phyloP scores from a whole-genome alignment of 2,888 invertebrate genomes.

The Calephelis perditalis region DNA sequence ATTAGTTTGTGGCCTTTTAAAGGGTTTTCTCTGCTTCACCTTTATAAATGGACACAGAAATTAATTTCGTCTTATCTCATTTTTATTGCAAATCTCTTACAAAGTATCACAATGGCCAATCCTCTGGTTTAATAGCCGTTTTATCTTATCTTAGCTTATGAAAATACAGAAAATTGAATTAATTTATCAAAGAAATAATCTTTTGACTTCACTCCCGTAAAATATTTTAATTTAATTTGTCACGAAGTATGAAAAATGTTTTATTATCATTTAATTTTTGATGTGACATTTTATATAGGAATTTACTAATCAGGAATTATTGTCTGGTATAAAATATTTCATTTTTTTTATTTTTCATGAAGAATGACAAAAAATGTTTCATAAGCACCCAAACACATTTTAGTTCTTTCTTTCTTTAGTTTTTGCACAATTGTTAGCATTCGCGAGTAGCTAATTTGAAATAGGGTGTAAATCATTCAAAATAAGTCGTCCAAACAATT shows the following conservation, averaged over 20 bases:
- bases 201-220: background rate
- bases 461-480: too few species aligned
- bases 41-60: constrained; percentile 11
- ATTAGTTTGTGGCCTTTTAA: constrained; percentile 1
- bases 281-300: too few species aligned
- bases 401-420: too few species aligned
- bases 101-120: constrained; percentile 8
- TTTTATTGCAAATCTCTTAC: constrained; percentile 12
- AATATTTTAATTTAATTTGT: background rate
- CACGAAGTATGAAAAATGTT: background rate
- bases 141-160: constrained; percentile 5
- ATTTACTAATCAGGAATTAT: too few species aligned
- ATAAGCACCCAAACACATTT: too few species aligned
- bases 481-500: too few species aligned
- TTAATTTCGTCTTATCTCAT: constrained; percentile 12
- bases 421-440: too few species aligned
- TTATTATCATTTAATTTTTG: too few species aligned
- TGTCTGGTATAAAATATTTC: too few species aligned
- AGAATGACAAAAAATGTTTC: too few species aligned
- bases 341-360: too few species aligned
- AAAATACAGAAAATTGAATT: background rate
- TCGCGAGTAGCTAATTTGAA: too few species aligned
- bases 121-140: background rate
- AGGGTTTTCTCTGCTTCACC: constrained; percentile 3
- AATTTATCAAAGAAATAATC: background rate